phyloP scores from a whole-genome alignment of 2,797 vertebrate species.

The Propithecus deckenii region DNA sequence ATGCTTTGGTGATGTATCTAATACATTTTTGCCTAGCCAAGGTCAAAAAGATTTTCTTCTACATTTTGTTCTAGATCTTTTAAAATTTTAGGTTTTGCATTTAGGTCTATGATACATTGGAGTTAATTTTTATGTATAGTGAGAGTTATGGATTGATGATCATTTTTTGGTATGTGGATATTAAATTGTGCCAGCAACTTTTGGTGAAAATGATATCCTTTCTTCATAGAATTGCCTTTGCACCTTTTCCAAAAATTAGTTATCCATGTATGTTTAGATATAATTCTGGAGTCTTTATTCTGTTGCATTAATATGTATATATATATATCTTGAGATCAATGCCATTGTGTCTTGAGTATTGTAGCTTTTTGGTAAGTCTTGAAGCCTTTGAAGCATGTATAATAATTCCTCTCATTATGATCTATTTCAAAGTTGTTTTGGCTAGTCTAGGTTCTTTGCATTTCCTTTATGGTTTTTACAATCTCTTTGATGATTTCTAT shows the following conservation, averaged over 20 bases:
- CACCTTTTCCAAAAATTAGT: neutral
- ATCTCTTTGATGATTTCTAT: neutral
- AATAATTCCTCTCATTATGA: neutral
- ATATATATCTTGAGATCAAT: neutral
- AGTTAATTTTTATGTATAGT: neutral
- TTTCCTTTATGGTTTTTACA: neutral
- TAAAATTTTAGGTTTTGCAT: neutral
- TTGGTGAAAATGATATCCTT: neutral
- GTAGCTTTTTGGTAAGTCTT: neutral
- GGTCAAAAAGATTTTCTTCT: neutral
- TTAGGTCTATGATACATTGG: neutral
- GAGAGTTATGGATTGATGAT: neutral
- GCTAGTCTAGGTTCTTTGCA: neutral
- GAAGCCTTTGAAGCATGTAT: neutral
- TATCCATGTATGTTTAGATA: neutral
- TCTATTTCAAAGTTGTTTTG: neutral
- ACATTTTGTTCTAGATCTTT: neutral
- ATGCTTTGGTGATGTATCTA: neutral
- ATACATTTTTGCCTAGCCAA: neutral
- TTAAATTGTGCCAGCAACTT: neutral
- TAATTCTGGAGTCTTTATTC: neutral
- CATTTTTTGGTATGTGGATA: neutral
- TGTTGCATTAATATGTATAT: neutral
- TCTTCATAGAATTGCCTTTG: neutral
- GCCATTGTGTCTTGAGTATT: neutral